Base-by-base conservation (phyloP, 2,113 vertebrate species). In the Barnardius zonarius region DNA sequence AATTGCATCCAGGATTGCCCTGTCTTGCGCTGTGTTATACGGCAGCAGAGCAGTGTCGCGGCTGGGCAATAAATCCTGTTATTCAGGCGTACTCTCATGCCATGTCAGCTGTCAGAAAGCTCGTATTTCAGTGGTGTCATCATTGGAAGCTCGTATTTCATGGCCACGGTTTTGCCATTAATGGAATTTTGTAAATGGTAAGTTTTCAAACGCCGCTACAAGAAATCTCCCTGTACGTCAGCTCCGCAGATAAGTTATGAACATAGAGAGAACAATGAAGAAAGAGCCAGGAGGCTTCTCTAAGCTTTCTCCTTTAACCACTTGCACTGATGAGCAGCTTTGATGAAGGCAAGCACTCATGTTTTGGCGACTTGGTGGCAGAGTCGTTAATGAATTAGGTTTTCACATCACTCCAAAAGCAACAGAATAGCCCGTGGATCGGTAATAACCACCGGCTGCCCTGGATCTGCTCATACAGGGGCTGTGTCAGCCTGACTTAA, bases 71-170 rank as follows among this genome's bases (percentile, higher is more conserved):
- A 85, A 92, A 85, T 91, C 70, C 52, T 52, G 46, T 55, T 81
- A 88, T 27, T 70, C 55, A 57, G 88, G 52, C 35, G 39, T 67
- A 86, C 90, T 88, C 70, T 81, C 88, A 67, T 51, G 28, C 59
- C 46, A 43, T 10, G 44, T 48, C 94, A 96, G 81, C 82, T 90
- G 74, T 87, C 74, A 81, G 86, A 52, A 94, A 82, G 89, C 72
- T 67, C 67, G 2, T 91, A 63, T 94, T 83, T 95, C 93, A 90
- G 54, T 17, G 25, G 17, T 54, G 74, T 49, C 70, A 54, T 80
- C 70, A 12, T 30, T 11, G 9, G 75, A 74, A 83, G 67, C 81
- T 91, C 12, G 0, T 87, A 77, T 49, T 91, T 92, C 87, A 90
- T n/a, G 67, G 70, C 52, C 16, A 6, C 3, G 22, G 24, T 41